Base-by-base conservation (phyloP, 1,140 invertebrate species). In the Chironomus striatipennis region DNA sequence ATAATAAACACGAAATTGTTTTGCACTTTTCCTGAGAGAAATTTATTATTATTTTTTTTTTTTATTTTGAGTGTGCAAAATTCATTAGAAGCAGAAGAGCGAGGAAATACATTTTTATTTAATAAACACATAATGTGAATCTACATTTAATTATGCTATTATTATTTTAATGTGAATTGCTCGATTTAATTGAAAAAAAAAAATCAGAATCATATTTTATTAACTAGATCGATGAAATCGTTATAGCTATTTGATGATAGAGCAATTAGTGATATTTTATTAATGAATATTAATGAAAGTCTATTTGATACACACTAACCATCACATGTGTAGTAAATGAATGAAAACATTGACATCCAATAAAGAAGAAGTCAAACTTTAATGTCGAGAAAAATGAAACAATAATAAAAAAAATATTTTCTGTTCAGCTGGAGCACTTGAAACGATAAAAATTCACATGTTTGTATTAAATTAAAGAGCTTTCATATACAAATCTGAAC, bases 231-330 rank as follows among this genome's bases (percentile, higher is more conserved):
- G 47, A 57, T 57, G 47, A 57, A 57, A 57, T 12, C n/a, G 15
- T 57, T 57, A 57, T 57, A 10, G n/a, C 47, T 57, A n/a, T 57
- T 57, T 57, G 47, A 47, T 47, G 43, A 57, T 57, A n/a, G n/a
- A 57, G 47, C 47, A 57, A 57, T 57, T 57, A 57, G n/a, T 57
- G n/a, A 15, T n/a, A 15, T 57, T 57, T 57, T 57, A 57, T 57
- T n/a, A n/a, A 57, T 57, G 5, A 4, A 57, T n/a, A 57, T 57
- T 57, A 57, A 57, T 57, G 47, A 57, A n/a, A 5, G 12, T 57
- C 4, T 15, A n/a, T n/a, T 57, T 57, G 12, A 57, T 57, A n/a
- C 43, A n/a, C n/a, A n/a, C n/a, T n/a, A n/a, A n/a, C 5, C 12
- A 57, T 10, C 47, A 57, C 47, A 15, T 57, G 47, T n/a, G 47